Evolutionary conservation across 2,797 vertebrate species (phyloP).

Genomic region (Onychomys torridus): DNA sequence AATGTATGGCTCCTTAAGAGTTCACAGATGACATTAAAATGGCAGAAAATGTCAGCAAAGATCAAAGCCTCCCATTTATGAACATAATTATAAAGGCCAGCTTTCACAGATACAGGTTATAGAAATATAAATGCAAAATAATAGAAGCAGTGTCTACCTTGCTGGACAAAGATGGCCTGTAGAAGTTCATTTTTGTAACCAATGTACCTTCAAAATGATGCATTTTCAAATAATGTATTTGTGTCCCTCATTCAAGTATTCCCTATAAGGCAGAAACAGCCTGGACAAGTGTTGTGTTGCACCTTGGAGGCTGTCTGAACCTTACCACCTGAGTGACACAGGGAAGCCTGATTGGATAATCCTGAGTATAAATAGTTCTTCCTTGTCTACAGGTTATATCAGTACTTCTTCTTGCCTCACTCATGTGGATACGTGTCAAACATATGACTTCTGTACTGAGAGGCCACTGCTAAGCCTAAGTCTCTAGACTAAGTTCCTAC

Average conservation of each 20-base stretch:
- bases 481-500: too few species aligned
- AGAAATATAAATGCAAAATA: background rate
- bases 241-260: background rate
- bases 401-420: background rate
- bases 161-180: background rate
- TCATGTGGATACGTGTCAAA: background rate
- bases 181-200: background rate
- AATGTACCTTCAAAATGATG: background rate
- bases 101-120: background rate
- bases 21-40: background rate
- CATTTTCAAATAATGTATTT: background rate
- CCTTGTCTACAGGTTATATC: accelerated
- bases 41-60: background rate
- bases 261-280: background rate
- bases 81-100: background rate
- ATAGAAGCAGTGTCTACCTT: background rate
- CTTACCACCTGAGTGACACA: background rate
- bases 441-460: too few species aligned
- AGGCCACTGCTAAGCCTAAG: too few species aligned
- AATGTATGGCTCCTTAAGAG: background rate
- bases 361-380: background rate
- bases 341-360: accelerated
- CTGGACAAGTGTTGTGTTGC: background rate
- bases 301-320: background rate
- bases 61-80: background rate